Evolutionary conservation across 2,113 vertebrate genomes (phyloP).

Genomic region (Bos indicus): DNA sequence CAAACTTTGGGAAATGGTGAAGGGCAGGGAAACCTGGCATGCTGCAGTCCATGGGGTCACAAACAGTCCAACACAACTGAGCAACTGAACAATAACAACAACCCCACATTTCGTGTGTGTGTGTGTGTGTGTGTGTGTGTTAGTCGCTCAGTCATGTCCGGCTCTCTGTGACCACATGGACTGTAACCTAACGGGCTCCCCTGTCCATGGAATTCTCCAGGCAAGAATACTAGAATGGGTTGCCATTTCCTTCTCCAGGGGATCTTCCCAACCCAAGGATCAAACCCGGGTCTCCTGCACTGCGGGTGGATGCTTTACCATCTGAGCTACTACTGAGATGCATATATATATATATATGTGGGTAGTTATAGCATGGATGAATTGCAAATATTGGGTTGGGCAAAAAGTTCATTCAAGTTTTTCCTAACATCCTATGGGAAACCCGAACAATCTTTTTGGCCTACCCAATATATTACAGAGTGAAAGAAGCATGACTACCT

Average conservation of each 20-base stretch:
- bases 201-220: background rate
- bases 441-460: background rate
- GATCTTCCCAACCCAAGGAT: background rate
- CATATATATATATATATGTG: background rate
- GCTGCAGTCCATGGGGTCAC: background rate
- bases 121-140: background rate
- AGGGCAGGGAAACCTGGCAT: background rate
- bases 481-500: background rate
- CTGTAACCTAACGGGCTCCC: background rate
- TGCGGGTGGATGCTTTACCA: background rate
- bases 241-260: background rate
- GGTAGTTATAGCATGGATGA: background rate
- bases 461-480: background rate
- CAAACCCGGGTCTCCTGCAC: background rate
- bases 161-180: background rate
- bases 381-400: background rate
- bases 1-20: background rate
- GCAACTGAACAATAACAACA: background rate
- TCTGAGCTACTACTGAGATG: background rate
- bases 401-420: background rate
- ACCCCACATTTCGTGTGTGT: background rate
- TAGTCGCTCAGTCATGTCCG: background rate
- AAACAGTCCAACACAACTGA: background rate
- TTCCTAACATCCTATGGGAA: background rate
- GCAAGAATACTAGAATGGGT: background rate